phyloP scores from a whole-genome alignment of 2,797 vertebrate genomes.

The Cryptoblepharus egeriae region DNA sequence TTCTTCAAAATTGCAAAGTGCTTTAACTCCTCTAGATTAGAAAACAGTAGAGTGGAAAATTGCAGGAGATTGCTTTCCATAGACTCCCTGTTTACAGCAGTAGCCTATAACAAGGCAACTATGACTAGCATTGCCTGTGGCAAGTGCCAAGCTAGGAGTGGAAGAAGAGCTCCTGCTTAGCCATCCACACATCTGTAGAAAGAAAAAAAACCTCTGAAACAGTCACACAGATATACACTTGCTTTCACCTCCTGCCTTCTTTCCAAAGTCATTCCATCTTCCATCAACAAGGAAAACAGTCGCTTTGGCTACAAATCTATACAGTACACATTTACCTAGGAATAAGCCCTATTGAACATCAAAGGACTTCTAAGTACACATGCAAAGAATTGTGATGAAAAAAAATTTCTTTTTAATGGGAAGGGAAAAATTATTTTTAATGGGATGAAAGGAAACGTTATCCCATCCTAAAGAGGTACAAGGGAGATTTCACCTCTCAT shows the following conservation, averaged over 20 bases:
- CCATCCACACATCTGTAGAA: conserved; percentile 29
- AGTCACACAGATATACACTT: not conserved
- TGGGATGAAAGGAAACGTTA: conserved; percentile 64
- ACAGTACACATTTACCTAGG: no score
- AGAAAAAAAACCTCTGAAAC: conserved; percentile 43
- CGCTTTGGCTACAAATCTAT: conserved; percentile 21
- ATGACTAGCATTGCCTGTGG: conserved; percentile 42
- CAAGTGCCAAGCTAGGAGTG: not conserved
- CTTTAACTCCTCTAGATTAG: conserved; percentile 69
- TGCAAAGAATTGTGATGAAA: no score
- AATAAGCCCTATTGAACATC: no score
- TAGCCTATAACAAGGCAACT: conserved; percentile 64
- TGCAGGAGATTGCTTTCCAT: conserved; percentile 74
- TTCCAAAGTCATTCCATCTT: conserved; percentile 47
- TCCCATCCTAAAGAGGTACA: conserved; percentile 73
- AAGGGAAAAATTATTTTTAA: conserved; percentile 18
- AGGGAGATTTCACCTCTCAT: conserved; percentile 63
- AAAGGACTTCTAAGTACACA: no score
- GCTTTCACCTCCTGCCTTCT: conserved; percentile 13
- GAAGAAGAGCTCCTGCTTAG: conserved; percentile 1
- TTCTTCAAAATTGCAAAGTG: conserved; percentile 73
- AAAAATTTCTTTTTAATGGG: no score
- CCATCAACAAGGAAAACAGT: conserved; percentile 39
- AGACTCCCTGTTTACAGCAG: conserved; percentile 67
- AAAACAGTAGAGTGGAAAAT: conserved; percentile 81